These are phyloP conservation scores for Melospiza georgiana DNA, from an alignment of 2,113 vertebrate genomes.

Conservation along the genomic window DNA sequence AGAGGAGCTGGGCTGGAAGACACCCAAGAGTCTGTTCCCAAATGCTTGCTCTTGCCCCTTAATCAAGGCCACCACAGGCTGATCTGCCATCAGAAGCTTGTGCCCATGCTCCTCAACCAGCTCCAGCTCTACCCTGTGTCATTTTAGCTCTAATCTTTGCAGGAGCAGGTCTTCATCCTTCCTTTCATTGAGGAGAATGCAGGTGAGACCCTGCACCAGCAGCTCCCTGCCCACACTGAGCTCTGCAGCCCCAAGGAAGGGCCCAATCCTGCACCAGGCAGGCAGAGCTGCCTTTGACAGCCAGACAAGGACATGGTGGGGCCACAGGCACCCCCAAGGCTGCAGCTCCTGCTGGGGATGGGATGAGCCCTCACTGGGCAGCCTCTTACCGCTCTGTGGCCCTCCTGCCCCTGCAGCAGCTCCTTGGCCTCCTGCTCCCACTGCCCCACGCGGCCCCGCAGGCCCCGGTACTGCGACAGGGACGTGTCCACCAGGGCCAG, in stretches of 20 bases:
- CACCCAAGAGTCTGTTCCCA: neutral
- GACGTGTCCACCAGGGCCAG: slow-evolving; percentile 51
- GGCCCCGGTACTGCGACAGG: slow-evolving; percentile 41
- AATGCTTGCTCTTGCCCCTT: neutral
- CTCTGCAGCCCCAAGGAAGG: neutral
- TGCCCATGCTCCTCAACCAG: neutral
- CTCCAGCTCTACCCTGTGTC: neutral
- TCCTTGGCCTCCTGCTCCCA: slow-evolving; percentile 71
- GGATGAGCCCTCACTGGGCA: neutral
- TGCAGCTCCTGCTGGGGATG: neutral
- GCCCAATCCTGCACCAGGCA: neutral
- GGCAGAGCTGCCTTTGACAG: neutral
- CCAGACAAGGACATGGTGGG: fast-evolving
- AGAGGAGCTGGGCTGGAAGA: neutral
- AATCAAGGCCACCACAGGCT: neutral
- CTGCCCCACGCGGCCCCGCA: slow-evolving; percentile 40
- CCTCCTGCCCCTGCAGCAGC: slow-evolving; percentile 62
- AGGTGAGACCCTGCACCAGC: neutral
- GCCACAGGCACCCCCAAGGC: neutral
- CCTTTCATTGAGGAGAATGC: neutral
- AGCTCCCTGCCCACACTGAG: fast-evolving
- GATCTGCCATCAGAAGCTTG: neutral
- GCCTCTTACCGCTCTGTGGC: slow-evolving; percentile 64
- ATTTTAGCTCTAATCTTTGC: neutral
- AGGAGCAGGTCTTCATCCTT: neutral